Base-by-base conservation (phyloP, 2,797 vertebrate species). In the Paedocypris micromegethes region DNA sequence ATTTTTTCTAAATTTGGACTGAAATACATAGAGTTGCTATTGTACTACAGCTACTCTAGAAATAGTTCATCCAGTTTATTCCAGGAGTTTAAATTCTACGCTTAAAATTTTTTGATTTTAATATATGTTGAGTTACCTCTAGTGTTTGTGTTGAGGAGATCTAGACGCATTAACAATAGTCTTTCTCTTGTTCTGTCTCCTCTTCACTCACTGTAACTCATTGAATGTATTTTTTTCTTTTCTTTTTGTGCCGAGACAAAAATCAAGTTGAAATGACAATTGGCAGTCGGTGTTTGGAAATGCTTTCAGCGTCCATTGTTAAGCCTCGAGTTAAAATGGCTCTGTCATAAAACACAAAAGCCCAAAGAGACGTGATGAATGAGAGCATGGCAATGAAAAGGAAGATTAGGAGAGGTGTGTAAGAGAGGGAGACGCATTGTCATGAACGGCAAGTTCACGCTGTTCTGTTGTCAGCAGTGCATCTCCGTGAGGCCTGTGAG, bases 391-490 rank as follows among this genome's bases (percentile, higher is more conserved):
- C 51, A 58, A 63, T 63, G 52, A 70, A 69, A 59, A 40, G 43
- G 40, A 41, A 72, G 65, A 70, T 58, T 64, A 50, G 57, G n/a
- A 53, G 55, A 68, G 57, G 56, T 51, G 47, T 49, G 44, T 66
- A 52, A 67, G 57, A 76, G 77, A 83, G 75, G 72, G 54, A 54
- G 66, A 64, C 66, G 64, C 58, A 50, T 61, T 58, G 74, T 72
- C 46, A 45, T 5, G 42, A 62, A 48, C 6, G 5, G 42, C 47
- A 63, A 54, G 59, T 60, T 47, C 58, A 37, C 65, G 50, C 56
- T 57, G 52, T 76, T 81, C 53, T 86, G 48, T 83, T 75, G 85
- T 79, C 83, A 74, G 72, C 54, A 61, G 68, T 80, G 81, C 76
- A 76, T 81, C 63, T 81, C 81, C 82, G 79, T 70, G 81, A 85